These are phyloP conservation scores for Portevinia maculata DNA, from an alignment of 2,888 invertebrate species.

Conservation along the genomic window DNA sequence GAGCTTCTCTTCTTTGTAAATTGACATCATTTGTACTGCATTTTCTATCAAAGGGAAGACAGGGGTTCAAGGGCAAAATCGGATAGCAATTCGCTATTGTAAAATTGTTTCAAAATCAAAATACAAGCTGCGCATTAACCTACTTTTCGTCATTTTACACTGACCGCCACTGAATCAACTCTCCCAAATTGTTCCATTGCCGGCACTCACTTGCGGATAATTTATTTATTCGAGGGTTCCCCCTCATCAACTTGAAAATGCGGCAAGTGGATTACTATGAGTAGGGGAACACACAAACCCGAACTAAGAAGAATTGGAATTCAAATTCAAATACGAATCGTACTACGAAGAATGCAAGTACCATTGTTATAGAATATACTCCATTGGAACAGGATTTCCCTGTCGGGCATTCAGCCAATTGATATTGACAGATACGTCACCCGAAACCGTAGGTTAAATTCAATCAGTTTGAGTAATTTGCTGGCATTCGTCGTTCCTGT, in stretches of 20 bases:
- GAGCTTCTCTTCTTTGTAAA: background rate
- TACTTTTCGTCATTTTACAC: constrained; percentile 34
- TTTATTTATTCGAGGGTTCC: constrained; percentile 27
- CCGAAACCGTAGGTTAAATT: constrained; percentile 39
- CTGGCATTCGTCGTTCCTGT: constrained; percentile 49
- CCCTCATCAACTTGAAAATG: constrained; percentile 8
- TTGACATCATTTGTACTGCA: background rate
- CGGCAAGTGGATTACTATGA: background rate
- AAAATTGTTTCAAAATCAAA: constrained; percentile 8
- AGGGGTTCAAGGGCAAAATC: background rate
- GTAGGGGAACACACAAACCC: background rate
- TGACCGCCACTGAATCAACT: constrained; percentile 36
- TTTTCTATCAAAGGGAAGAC: background rate
- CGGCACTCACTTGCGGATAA: constrained; percentile 39
- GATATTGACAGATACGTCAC: constrained; percentile 60
- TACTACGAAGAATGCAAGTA: too few relatives aligned
- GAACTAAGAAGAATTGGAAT: constrained; percentile 1
- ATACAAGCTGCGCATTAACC: too few relatives aligned
- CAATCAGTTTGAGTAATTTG: constrained; percentile 67
- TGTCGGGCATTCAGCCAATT: constrained; percentile 39
- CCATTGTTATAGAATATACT: too few relatives aligned
- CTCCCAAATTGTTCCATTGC: constrained; percentile 21
- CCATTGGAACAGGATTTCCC: background rate
- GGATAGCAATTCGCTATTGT: background rate
- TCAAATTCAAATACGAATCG: background rate